phyloP scores from a whole-genome alignment of 64 coral and sea anemone genomes.

The Trachythela sp. region DNA sequence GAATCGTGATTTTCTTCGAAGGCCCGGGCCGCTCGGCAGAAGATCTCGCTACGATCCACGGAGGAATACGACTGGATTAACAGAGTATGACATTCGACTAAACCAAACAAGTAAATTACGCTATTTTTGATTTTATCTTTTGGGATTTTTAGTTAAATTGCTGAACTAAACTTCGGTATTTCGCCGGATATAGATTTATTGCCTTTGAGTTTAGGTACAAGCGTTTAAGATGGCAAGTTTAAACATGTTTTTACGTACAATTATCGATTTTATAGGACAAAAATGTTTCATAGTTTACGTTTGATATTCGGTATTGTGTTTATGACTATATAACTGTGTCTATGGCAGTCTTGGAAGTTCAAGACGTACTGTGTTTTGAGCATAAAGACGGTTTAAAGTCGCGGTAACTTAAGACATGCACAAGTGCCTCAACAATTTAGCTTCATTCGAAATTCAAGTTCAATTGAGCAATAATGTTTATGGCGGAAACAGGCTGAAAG shows the following conservation, averaged over 20 bases:
- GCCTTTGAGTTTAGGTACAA: background rate
- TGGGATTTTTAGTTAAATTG: background rate
- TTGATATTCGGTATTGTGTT: too few relatives aligned
- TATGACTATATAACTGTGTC: too few relatives aligned
- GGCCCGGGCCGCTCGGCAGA: background rate
- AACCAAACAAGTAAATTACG: background rate
- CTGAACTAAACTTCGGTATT: too few relatives aligned
- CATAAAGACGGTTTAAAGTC: too few relatives aligned
- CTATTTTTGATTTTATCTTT: background rate
- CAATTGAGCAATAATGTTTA: too few relatives aligned
- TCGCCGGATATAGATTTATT: background rate
- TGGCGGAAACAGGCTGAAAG: too few relatives aligned
- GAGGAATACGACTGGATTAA: background rate
- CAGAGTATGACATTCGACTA: background rate
- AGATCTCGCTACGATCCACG: background rate
- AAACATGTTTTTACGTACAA: background rate
- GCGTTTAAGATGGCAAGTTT: background rate
- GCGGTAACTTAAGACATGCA: too few relatives aligned
- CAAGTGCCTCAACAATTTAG: too few relatives aligned
- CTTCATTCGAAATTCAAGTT: too few relatives aligned
- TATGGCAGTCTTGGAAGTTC: too few relatives aligned
- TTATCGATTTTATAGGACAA: background rate
- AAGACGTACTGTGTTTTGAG: too few relatives aligned
- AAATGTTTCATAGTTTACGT: background rate
- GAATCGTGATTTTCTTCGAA: background rate